Evolutionary conservation across 2,888 invertebrate species (phyloP).

Genomic region (Tipula confusa): DNA sequence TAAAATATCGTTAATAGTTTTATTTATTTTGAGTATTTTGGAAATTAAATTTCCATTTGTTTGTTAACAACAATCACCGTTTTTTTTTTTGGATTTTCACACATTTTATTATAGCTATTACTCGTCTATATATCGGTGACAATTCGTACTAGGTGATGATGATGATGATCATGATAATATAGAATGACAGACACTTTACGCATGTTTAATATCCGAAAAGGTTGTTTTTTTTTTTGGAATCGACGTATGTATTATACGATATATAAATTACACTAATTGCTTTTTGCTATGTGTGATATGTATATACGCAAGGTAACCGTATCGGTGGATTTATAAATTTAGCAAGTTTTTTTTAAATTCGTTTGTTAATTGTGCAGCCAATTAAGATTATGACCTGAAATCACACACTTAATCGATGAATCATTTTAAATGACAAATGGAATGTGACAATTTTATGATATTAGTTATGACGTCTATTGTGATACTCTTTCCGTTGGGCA

Average conservation of each 20-base stretch:
- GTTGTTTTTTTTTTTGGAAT: background rate
- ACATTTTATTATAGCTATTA: background rate
- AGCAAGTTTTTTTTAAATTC: background rate
- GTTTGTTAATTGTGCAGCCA: background rate
- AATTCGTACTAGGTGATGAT: constrained; percentile 16
- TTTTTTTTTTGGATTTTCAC: no score
- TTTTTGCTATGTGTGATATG: background rate
- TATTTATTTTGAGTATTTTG: no score
- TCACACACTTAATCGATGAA: background rate
- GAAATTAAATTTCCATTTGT: no score
- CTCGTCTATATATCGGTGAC: background rate
- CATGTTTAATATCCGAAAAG: no score
- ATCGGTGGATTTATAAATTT: background rate
- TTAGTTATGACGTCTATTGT: no score
- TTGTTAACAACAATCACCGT: no score
- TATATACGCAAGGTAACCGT: background rate
- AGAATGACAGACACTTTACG: background rate
- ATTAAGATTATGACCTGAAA: background rate
- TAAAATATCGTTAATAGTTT: no score
- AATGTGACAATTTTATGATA: no score
- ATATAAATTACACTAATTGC: background rate
- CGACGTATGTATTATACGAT: background rate
- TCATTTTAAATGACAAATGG: no score
- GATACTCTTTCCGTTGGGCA: no score
- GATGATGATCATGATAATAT: background rate